Conservation (phyloP, 1,140 invertebrate species). For the Hyles vespertilio region DNA sequence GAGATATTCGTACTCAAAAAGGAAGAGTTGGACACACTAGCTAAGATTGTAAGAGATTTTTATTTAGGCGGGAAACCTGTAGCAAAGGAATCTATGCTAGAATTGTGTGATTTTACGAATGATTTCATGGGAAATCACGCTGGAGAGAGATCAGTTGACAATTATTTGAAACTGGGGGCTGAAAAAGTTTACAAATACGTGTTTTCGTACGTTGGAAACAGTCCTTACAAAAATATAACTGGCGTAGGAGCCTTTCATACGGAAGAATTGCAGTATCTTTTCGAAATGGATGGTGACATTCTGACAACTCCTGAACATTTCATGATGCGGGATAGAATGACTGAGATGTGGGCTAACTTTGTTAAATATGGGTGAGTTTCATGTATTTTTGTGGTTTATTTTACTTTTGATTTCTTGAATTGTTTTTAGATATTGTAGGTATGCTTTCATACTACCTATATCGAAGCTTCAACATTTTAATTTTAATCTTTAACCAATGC, state of each 20-base stretch:
- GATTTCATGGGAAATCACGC: constrained; percentile 26
- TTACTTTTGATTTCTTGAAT: too few species aligned
- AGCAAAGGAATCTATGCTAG: constrained; percentile 14
- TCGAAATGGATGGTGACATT: constrained; percentile 5
- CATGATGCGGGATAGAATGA: constrained; percentile 23
- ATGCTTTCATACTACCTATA: too few species aligned
- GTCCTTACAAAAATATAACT: constrained; percentile 19
- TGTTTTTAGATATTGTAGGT: too few species aligned
- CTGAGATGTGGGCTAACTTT: constrained; percentile 29
- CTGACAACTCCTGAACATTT: constrained; percentile 16
- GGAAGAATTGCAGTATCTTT: constrained; percentile 30
- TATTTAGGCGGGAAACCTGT: constrained; percentile 25
- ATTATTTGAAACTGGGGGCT: constrained; percentile 15
- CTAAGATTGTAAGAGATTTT: constrained; percentile 15
- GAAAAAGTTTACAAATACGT: constrained; percentile 26
- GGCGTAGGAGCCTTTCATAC: constrained; percentile 31
- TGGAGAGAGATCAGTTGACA: constrained; percentile 19
- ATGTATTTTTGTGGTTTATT: background rate
- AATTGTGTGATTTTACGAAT: constrained; percentile 20
- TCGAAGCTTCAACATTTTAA: too few species aligned
- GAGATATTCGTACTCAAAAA: constrained; percentile 18
- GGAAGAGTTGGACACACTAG: constrained; percentile 7
- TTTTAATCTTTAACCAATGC: too few species aligned
- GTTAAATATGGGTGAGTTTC: constrained; percentile 30
- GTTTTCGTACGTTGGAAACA: constrained; percentile 29